Evolutionary conservation across 2,113 vertebrate genomes (phyloP).

Genomic region (Takifugu bimaculatus): DNA sequence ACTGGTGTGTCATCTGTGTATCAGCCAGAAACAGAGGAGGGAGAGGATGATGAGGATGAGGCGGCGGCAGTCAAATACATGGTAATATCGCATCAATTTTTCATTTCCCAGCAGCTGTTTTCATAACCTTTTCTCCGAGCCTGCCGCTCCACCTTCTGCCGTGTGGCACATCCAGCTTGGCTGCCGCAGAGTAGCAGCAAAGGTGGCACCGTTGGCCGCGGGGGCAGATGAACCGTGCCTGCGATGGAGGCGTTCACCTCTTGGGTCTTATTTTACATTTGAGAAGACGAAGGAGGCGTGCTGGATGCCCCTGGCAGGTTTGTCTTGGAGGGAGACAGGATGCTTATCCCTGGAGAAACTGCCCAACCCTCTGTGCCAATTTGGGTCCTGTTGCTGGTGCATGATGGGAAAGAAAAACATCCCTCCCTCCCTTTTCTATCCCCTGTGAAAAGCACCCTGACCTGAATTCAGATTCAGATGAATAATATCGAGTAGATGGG

Average conservation of each 20-base stretch:
- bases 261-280: constrained; percentile 26
- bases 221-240: constrained; percentile 33
- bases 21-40: constrained; percentile 41
- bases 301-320: constrained; percentile 45
- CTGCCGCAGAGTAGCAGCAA: constrained; percentile 20
- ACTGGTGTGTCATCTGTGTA: constrained; percentile 60
- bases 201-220: constrained; percentile 13
- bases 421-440: constrained; percentile 42
- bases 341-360: constrained; percentile 66
- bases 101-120: constrained; percentile 64
- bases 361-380: constrained; percentile 68
- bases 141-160: constrained; percentile 36
- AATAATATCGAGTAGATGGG: constrained; percentile 51
- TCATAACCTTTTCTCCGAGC: constrained; percentile 54
- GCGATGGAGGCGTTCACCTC: constrained; percentile 6
- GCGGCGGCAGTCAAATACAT: constrained; percentile 56
- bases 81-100: constrained; percentile 60
- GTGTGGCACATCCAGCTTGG: constrained; percentile 34
- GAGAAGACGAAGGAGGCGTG: constrained; percentile 33
- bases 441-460: constrained; percentile 59
- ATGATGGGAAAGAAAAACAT: constrained; percentile 72
- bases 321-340: constrained; percentile 55
- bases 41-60: constrained; percentile 22
- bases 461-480: constrained; percentile 72
- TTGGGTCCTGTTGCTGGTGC: constrained; percentile 69